Percentiles rank a stretch among this genome's conserved stretches.
Conservation (phyloP, 2,113 vertebrate genomes). For the Oplegnathus fasciatus region DNA sequence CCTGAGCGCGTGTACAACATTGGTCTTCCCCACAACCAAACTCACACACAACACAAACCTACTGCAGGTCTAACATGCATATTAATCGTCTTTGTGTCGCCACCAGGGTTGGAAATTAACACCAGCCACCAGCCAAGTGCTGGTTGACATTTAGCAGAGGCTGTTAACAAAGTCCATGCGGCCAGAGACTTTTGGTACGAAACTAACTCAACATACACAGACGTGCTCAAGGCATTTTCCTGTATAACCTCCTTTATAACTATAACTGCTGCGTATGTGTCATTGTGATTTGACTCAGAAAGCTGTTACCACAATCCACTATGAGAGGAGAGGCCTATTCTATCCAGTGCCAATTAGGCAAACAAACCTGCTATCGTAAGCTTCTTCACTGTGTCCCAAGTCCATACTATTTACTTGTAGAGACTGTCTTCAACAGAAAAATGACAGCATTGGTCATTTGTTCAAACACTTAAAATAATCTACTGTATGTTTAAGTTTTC, state of each 20-base stretch:
- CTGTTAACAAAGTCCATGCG: slow-evolving; percentile 1
- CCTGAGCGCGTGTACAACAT: neutral
- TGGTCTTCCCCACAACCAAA: slow-evolving; percentile 15
- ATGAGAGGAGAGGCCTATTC: neutral
- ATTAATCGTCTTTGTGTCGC: slow-evolving; percentile 21
- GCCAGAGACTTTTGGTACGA: slow-evolving; percentile 24
- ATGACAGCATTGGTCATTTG: neutral
- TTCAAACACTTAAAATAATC: neutral
- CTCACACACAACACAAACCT: slow-evolving; percentile 20
- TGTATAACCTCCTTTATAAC: slow-evolving; percentile 20
- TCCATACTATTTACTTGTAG: neutral
- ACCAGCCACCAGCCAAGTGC: slow-evolving; percentile 27
- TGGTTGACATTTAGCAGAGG: slow-evolving; percentile 29
- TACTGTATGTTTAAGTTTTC: neutral
- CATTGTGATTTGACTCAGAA: slow-evolving; percentile 32
- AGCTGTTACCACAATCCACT: slow-evolving; percentile 12
- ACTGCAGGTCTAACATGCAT: slow-evolving; percentile 29
- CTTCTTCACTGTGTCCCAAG: slow-evolving; percentile 1
- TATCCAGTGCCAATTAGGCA: neutral
- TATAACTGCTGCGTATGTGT: slow-evolving; percentile 23
- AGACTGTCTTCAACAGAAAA: neutral
- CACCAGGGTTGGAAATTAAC: slow-evolving; percentile 22
- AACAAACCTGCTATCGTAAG: neutral
- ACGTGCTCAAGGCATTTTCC: slow-evolving; percentile 24
- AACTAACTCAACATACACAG: slow-evolving; percentile 1